Conservation (phyloP, 2,113 vertebrate species). For the Protobothrops mucrosquamatus region DNA sequence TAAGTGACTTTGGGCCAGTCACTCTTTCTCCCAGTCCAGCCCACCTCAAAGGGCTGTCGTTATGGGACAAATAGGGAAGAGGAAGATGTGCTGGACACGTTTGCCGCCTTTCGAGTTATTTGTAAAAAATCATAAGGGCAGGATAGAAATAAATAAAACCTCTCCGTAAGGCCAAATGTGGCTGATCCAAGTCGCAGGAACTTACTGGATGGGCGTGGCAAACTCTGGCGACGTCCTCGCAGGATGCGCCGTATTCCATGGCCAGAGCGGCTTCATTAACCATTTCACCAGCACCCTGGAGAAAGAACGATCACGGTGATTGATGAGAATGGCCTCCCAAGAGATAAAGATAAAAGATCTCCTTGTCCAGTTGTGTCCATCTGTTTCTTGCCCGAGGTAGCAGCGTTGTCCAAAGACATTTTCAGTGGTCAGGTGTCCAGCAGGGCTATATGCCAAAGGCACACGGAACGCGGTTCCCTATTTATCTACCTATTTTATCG, state of each 20-base stretch:
- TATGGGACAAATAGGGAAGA: neutral
- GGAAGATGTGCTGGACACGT: neutral
- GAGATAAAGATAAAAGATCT: neutral
- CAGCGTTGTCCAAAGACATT: neutral
- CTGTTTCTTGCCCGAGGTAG: neutral
- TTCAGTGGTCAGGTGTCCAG: no score
- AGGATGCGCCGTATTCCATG: conserved; percentile 97
- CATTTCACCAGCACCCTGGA: conserved; percentile 94
- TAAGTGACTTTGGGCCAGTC: neutral
- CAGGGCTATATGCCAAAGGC: neutral
- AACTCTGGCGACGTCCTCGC: conserved; percentile 93
- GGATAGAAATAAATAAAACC: neutral
- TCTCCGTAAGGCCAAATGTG: neutral
- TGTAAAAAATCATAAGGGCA: neutral
- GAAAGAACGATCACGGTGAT: neutral
- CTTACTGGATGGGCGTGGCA: conserved; percentile 97
- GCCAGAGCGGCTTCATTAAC: conserved; percentile 95
- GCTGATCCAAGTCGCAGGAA: neutral
- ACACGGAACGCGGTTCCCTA: neutral
- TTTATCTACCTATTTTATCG: neutral
- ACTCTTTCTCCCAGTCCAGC: neutral
- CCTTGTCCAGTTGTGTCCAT: neutral
- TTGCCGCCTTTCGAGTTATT: neutral
- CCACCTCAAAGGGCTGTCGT: neutral
- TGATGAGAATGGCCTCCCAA: neutral